Base-by-base conservation (phyloP, 1,140 invertebrate species). In the Papilio aristodemus region DNA sequence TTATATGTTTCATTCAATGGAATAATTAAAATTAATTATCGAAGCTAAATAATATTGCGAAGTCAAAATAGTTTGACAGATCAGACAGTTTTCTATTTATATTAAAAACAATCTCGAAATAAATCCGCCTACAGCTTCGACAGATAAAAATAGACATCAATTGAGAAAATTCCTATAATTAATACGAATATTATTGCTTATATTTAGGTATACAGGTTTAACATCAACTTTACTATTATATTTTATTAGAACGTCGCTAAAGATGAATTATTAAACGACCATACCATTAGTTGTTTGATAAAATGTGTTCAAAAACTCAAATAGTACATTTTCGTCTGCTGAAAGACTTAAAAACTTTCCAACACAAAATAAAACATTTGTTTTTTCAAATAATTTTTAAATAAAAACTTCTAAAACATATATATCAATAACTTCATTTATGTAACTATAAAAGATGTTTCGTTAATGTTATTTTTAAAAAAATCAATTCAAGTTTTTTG, bases 81-180 rank as follows among this genome's bases (percentile, higher is more conserved):
- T 50, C 10, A 22, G 4, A 54, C 4, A 54, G 9, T 50, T 66
- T 36, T 43, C 50, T 38, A 59, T 58, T 57, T 68, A 72, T 69
- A 74, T 68, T 76, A 71, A 75, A 69, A 71, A 68, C 71, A 76
- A 81, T 81, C 80, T 80, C 75, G 0, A 25, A 70, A 80, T 84
- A 79, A 77, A 81, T 86, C 82, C 80, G 71, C 80, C 78, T 84
- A 84, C 74, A 70, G 71, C 75, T 71, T 72, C 17, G 68, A 66
- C 68, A 73, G 81, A 83, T 85, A 84, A 87, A 88, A 86, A 88
- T 86, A 88, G 81, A 88, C 85, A 88, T 78, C 73, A 76, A 90
- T 73, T 80, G 77, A 79, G 73, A 71, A 76, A 79, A 74, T 80
- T 76, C 73, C 79, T 85, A 86, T 77, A 78, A 76, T 77, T 83